These are phyloP conservation scores for Lasioglossum malachurum DNA, from an alignment of 2,888 invertebrate genomes.

Conservation along the genomic window DNA sequence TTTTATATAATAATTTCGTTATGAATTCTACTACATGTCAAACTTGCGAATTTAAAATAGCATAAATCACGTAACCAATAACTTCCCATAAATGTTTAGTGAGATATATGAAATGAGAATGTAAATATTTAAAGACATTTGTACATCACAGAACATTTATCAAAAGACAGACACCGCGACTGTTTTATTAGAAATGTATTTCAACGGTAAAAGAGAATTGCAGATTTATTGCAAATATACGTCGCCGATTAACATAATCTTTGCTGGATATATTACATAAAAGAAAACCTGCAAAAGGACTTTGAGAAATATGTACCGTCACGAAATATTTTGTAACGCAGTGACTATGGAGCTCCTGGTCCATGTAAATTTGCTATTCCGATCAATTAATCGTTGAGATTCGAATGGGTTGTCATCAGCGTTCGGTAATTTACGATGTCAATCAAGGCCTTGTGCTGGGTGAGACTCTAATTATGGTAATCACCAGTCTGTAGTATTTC, in stretches of 20 bases:
- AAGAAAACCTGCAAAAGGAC: background rate
- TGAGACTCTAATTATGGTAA: conserved; percentile 28
- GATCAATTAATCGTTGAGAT: background rate
- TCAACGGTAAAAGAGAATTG: background rate
- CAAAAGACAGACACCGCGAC: background rate
- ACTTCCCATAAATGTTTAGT: background rate
- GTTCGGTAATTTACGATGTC: conserved; percentile 37
- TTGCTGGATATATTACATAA: background rate
- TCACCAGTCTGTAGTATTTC: conserved; percentile 9
- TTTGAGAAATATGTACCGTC: background rate
- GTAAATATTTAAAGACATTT: background rate
- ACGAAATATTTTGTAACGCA: conserved; percentile 1
- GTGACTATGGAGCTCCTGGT: background rate
- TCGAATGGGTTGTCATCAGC: conserved; percentile 27
- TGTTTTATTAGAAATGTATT: background rate
- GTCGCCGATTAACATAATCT: background rate
- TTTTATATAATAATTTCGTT: background rate
- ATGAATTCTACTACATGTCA: background rate
- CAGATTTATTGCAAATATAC: background rate
- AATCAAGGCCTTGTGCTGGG: background rate
- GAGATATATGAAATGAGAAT: background rate
- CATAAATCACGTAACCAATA: background rate
- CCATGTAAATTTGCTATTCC: conserved; percentile 19
- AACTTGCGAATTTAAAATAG: background rate
- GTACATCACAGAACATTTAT: background rate